These are phyloP conservation scores for Callosobruchus maculatus DNA, from an alignment of 2,888 invertebrate species.

Conservation along the genomic window DNA sequence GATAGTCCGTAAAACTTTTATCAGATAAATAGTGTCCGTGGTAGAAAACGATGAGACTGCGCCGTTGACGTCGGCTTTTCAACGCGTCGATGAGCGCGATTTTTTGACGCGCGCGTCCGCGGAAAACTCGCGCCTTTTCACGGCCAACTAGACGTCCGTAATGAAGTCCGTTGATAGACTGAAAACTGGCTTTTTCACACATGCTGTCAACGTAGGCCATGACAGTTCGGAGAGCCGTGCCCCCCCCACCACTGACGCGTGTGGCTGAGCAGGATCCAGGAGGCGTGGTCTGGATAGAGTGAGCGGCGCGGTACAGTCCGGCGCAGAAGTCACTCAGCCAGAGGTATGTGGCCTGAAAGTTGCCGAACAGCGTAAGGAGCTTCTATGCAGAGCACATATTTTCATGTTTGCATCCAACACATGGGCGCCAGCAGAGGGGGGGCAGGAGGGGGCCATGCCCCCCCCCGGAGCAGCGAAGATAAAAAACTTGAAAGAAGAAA, in stretches of 20 bases:
- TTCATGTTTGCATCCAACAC: too few relatives aligned
- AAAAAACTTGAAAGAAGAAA: too few relatives aligned
- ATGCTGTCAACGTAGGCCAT: slow-evolving; percentile 44
- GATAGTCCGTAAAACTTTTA: neutral
- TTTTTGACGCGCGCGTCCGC: neutral
- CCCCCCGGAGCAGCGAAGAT: too few relatives aligned
- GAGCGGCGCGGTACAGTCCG: neutral
- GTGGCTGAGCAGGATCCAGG: slow-evolving; percentile 1
- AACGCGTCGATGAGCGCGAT: neutral
- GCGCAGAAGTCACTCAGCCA: neutral
- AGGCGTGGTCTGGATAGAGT: neutral
- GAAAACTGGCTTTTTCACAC: slow-evolving; percentile 45
- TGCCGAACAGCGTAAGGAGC: too few relatives aligned
- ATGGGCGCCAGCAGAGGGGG: too few relatives aligned
- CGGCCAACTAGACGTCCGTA: slow-evolving; percentile 30
- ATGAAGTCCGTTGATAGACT: slow-evolving; percentile 45
- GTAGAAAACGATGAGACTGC: neutral
- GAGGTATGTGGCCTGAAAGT: too few relatives aligned
- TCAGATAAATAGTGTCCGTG: neutral
- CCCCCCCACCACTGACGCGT: slow-evolving; percentile 18
- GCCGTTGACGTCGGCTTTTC: neutral
- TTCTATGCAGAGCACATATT: too few relatives aligned
- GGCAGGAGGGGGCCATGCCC: too few relatives aligned
- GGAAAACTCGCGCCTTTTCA: neutral
- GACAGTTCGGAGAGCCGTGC: slow-evolving; percentile 26